Evolutionary conservation across 23 tunicate species (phyloP).

Genomic region (Diplosoma virens): DNA sequence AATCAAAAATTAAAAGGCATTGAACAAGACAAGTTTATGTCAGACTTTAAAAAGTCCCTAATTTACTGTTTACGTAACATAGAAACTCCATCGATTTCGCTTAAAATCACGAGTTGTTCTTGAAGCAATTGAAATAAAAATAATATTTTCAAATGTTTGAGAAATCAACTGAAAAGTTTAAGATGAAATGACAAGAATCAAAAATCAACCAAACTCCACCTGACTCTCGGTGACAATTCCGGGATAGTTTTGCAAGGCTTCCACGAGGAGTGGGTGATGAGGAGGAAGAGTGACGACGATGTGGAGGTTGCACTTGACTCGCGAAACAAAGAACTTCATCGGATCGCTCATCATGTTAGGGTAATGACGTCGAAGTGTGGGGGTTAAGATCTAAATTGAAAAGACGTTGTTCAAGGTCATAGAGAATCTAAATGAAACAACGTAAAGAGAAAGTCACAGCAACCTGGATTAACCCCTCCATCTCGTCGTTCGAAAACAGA

Average conservation of each 20-base stretch:
- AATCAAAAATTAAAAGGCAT: too few relatives aligned
- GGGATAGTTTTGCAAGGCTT: constrained; percentile 69
- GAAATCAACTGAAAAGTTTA: too few relatives aligned
- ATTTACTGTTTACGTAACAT: too few relatives aligned
- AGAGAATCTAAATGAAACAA: not conserved
- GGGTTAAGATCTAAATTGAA: constrained; percentile 57
- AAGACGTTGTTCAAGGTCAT: not conserved
- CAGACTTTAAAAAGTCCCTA: too few relatives aligned
- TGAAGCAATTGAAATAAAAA: too few relatives aligned
- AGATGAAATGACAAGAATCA: too few relatives aligned
- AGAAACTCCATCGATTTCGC: too few relatives aligned
- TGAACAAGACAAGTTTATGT: too few relatives aligned
- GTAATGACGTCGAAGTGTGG: constrained; percentile 67
- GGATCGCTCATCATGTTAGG: constrained; percentile 96
- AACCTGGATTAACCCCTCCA: constrained; percentile 90
- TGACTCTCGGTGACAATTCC: constrained; percentile 82
- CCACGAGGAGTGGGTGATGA: constrained; percentile 65
- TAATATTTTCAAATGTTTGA: too few relatives aligned
- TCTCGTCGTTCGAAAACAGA: constrained; percentile 87
- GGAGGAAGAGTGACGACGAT: constrained; percentile 85
- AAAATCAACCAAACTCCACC: constrained; percentile 47
- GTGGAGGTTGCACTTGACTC: constrained; percentile 85
- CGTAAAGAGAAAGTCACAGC: not conserved
- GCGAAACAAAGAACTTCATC: constrained; percentile 86
- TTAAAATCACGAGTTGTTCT: too few relatives aligned